Evolutionary conservation across 2,888 invertebrate species (phyloP), one percentile per base, ranked within the genome.

Genomic region (Isoperla grammatica): DNA sequence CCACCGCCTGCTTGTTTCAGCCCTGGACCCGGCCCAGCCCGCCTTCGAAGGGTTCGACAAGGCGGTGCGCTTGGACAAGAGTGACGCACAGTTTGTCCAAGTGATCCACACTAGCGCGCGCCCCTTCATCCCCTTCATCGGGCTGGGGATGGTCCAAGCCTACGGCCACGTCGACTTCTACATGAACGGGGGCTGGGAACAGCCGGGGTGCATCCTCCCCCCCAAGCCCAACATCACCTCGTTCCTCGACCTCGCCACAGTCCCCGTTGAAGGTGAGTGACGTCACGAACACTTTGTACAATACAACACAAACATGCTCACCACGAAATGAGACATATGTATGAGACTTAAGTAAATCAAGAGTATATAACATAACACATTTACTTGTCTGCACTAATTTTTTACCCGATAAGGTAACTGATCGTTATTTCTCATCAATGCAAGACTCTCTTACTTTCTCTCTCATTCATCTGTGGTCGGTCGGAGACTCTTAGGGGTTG

Each of bases 91-190:
- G 19, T 82, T 79, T 56, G 81, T 85, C 0, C 84, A 85, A 64
- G 75, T 83, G 35, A 81, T 84, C 61, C 85, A 85, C 66, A 84
- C 85, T 0, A 83, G 83, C 62, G 82, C 70, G 17, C 65, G 79
- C 0, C 74, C 78, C 57, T 69, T 79, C n/a, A 68, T 81, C 42
- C 73, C 75, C 17, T 73, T 73, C 61, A 71, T 83, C 15, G 83
- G 83, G 11, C 77, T 84, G 20, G 83, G 83, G 17, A 69, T 82
- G 48, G 81, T 82, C 1, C 74, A 78, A 12, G 75, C 79, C 29
- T 74, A 75, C 63, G 83, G 83, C 29, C 72, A 85, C 64, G 78
- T 82, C 1, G 86, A 87, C 69, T 85, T 85, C 68, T 86, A 85
- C 70, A 81, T 84, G 1, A 86, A 86, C 62, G 86, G 86, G 0